Base-by-base conservation (phyloP, 2,113 vertebrate genomes). In the Trichechus manatus region DNA sequence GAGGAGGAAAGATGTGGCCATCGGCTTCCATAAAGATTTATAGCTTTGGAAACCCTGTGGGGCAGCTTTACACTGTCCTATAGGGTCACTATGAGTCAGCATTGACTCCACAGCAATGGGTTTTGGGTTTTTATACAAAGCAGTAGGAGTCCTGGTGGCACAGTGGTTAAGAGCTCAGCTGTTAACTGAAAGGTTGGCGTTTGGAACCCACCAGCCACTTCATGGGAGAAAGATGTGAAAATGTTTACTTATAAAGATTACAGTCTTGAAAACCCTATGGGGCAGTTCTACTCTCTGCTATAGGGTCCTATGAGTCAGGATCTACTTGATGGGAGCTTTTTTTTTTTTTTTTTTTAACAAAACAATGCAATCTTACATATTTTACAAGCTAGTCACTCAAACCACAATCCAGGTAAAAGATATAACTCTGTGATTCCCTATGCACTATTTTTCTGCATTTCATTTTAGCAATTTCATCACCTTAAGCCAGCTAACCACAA, bases 401-500 rank as follows among this genome's bases (percentile, higher is more conserved):
- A 59, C 14, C 39, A 85, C 33, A 94, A 70, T 92, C 53, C 77
- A 78, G 61, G 39, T 78, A 33, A 82, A 94, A 72, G 10, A 87
- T 61, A 42, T 27, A 96, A 88, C 79, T 95, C 39, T 92, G 15
- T 23, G 89, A 64, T 23, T 96, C 84, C 59, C 80, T 70, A 7
- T 87, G 11, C 9, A 90, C 53, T 84, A 22, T 80, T 92, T 92
- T 74, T 75, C 31, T 87, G 11, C 39, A 90, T 96, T 97, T 93
- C 6, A 64, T 92, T 27, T 81, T 93, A 87, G 39, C 44, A 95
- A 50, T 91, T 80, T 87, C 53, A 89, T 93, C 75, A 92, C 23
- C 90, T 92, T 80, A 87, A 87, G 89, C 39, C 70, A 93, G 42
- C 36, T 96, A 96, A 91, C 70, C 61, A 47, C 70, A 96, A 84